Base-by-base conservation (phyloP, 2,113 vertebrate genomes). In the Larimichthys crocea region DNA sequence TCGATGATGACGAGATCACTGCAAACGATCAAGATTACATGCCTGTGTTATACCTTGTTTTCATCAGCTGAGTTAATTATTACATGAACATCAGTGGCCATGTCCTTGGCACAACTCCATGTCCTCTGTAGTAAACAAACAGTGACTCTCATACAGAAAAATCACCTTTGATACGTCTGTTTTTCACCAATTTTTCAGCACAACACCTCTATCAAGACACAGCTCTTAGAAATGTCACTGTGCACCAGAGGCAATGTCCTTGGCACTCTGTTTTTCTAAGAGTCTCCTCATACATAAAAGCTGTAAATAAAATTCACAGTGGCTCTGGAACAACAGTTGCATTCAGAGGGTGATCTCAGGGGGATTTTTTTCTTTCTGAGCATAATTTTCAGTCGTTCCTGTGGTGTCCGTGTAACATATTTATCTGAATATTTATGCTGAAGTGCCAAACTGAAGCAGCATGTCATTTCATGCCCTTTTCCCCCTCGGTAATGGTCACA, bases 391-490 rank as follows among this genome's bases (percentile, higher is more conserved):
- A 49, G 8, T 7, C 12, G 15, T 10, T 40, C 20, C 42, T 67
- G 19, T 46, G 20, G 26, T 26, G 3, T 49, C 3, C 17, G 3
- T 76, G 31, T 40, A 62, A 6, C 19, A 46, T 48, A 74, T 75
- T 79, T 8, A 71, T 79, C 8, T 66, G 52, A 16, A 35, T 22
- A 40, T 26, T 35, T 79, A 1, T 65, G 61, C 22, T 4, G 2
- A 78, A 60, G 16, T 75, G 46, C 3, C 16, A 15, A 57, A 49
- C 16, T 59, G 49, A 76, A 71, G 66, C n/a, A 66, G 52, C 68
- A 75, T 78, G 49, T 79, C 19, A 72, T 86, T 63, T 69, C 2
- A 14, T 64, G 22, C 57, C 29, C 6, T 79, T 75, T 63, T 62
- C 15, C 16, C 24, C 24, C 5, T 69, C 1, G 66, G 16, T 75